These are phyloP conservation scores for Leptinotarsa texana DNA, from an alignment of 1,140 invertebrate species.

Conservation along the genomic window DNA sequence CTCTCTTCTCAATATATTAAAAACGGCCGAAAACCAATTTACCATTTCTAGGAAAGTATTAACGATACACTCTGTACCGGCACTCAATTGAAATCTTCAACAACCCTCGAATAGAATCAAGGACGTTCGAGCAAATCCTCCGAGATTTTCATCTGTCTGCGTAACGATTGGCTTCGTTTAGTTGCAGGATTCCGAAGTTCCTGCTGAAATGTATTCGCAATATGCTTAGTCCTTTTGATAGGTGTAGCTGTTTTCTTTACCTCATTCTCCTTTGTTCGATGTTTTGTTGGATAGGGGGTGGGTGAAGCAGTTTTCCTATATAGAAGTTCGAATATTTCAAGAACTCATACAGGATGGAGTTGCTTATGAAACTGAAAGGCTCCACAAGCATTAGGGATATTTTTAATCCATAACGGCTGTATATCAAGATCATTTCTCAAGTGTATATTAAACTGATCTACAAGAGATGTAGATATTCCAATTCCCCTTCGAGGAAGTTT, in stretches of 20 bases:
- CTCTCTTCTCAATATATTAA: no score
- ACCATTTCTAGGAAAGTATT: no score
- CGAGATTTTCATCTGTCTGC: slow-evolving; percentile 19
- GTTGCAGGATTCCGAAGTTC: background rate
- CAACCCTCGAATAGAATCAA: slow-evolving; percentile 10
- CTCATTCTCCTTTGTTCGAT: slow-evolving; percentile 10
- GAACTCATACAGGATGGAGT: background rate
- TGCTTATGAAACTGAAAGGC: background rate
- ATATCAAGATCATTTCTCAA: no score
- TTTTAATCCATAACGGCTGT: no score
- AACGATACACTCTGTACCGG: background rate
- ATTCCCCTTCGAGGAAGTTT: no score
- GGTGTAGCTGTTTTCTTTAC: slow-evolving; percentile 19
- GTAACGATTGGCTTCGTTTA: slow-evolving; percentile 24
- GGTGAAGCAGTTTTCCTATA: background rate
- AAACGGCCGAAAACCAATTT: no score
- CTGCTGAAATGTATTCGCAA: slow-evolving; percentile 10
- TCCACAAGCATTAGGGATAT: no score
- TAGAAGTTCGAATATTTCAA: background rate
- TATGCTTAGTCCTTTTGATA: slow-evolving; percentile 6
- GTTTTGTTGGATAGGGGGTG: slow-evolving; percentile 1
- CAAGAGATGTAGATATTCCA: no score
- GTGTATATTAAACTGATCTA: no score
- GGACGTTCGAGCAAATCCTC: slow-evolving; percentile 15
- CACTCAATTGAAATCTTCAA: slow-evolving; percentile 9